Percentiles rank a stretch among this genome's conserved stretches.
phyloP scores from a whole-genome alignment of 2,888 invertebrate species.

The Unio delphinus region DNA sequence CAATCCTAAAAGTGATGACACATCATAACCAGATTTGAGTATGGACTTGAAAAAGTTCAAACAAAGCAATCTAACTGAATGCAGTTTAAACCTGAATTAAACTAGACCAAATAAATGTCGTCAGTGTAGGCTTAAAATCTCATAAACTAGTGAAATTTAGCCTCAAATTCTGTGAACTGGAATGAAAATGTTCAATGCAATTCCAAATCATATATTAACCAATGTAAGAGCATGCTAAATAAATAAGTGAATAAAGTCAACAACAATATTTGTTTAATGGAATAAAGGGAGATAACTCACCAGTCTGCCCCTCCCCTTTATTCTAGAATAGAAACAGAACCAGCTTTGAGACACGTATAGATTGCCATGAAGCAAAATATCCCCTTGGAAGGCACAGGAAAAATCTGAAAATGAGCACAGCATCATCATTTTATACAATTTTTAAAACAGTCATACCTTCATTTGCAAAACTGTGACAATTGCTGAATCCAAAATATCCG shows the following conservation, averaged over 20 bases:
- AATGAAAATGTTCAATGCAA: no score
- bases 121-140: not conserved
- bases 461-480: not conserved
- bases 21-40: no score
- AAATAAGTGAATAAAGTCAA: not conserved
- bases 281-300: slow-evolving; percentile 74
- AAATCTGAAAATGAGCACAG: slow-evolving; percentile 75
- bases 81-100: no score
- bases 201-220: no score
- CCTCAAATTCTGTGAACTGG: no score
- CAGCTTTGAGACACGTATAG: slow-evolving; percentile 94
- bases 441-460: not conserved
- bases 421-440: not conserved
- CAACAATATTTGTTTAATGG: not conserved
- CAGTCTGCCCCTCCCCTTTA: slow-evolving; percentile 94
- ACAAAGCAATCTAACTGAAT: no score
- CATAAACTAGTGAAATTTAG: no score
- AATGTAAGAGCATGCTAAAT: not conserved
- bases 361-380: slow-evolving; percentile 92
- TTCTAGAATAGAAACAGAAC: slow-evolving; percentile 96
- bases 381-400: slow-evolving; percentile 92
- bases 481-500: no score
- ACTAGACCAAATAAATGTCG: no score
- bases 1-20: no score
- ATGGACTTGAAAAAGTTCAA: no score